phyloP scores from a whole-genome alignment of 2,797 vertebrate species.

The Menidia menidia region DNA sequence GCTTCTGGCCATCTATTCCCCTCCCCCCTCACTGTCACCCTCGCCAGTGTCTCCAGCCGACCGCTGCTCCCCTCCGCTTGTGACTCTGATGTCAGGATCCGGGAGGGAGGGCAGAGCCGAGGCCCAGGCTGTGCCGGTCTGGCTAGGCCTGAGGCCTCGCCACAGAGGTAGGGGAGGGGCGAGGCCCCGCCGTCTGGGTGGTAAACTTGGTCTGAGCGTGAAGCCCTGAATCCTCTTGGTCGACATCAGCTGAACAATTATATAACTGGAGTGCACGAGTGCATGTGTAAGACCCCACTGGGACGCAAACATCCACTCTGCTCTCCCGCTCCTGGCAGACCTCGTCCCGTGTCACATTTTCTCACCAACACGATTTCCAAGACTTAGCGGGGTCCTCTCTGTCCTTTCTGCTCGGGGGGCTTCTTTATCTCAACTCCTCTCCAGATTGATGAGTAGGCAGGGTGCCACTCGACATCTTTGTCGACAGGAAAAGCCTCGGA shows the following conservation, averaged over 20 bases:
- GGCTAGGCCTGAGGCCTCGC: conserved; percentile 78
- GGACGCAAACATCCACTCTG: conserved; percentile 23
- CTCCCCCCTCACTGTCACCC: conserved; percentile 78
- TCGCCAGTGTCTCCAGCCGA: conserved; percentile 76
- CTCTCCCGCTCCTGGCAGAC: conserved; percentile 2
- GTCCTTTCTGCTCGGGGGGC: conserved; percentile 15
- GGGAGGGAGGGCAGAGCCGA: conserved; percentile 68
- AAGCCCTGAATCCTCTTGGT: conserved; percentile 42
- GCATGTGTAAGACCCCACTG: conserved; percentile 33
- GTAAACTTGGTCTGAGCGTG: conserved; percentile 59
- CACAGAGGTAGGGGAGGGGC: conserved; percentile 66
- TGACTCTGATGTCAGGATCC: conserved; percentile 77
- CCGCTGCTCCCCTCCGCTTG: conserved; percentile 73
- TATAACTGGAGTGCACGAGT: conserved; percentile 40
- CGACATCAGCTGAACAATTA: conserved; percentile 50
- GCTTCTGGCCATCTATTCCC: conserved; percentile 80
- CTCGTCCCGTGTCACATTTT: conserved; percentile 17
- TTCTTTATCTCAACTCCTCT: conserved; percentile 38
- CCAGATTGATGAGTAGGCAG: conserved; percentile 40
- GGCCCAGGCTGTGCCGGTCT: conserved; percentile 79
- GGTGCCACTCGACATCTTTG: conserved; percentile 53
- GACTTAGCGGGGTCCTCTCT: conserved; percentile 24
- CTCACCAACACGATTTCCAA: not conserved
- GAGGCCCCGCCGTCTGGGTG: conserved; percentile 73
- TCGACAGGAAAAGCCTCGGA: conserved; percentile 43